Percentiles rank a stretch among this genome's conserved stretches.
phyloP scores from a whole-genome alignment of 2,113 vertebrate species.

The Cebus imitator region DNA sequence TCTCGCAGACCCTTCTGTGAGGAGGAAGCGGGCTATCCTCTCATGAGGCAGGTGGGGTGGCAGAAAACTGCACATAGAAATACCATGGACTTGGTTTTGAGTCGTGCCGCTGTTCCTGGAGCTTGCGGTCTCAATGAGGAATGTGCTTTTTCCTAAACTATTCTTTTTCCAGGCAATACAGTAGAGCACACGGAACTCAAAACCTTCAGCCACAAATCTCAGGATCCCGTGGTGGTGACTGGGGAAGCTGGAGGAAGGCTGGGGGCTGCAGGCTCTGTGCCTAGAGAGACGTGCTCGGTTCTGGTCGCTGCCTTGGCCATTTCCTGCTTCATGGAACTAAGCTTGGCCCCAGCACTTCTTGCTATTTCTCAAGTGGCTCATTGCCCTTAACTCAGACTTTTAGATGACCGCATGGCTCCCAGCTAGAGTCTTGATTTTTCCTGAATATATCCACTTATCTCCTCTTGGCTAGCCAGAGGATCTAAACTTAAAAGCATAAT shows the following conservation, averaged over 20 bases:
- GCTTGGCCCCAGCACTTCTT: not conserved
- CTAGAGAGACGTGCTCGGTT: too few relatives aligned
- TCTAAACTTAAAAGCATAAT: not conserved
- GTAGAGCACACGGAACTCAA: not conserved
- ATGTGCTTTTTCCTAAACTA: not conserved
- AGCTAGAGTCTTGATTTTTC: not conserved
- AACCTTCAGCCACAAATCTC: not conserved
- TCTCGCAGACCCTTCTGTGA: not conserved
- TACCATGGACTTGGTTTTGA: not conserved
- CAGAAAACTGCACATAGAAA: not conserved
- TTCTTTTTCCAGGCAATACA: not conserved
- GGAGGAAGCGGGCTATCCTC: not conserved
- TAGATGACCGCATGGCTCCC: not conserved
- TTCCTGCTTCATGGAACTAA: not conserved
- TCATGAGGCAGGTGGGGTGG: too few relatives aligned
- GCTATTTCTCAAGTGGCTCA: not conserved
- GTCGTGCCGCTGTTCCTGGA: too few relatives aligned
- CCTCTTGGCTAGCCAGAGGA: not conserved
- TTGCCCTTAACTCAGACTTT: not conserved
- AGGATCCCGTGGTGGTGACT: not conserved
- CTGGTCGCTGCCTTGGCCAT: too few relatives aligned
- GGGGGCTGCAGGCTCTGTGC: accelerated
- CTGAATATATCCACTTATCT: not conserved
- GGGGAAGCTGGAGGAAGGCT: not conserved
- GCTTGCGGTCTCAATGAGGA: not conserved